Percentiles rank a stretch among this genome's conserved stretches.
Evolutionary conservation across 2,888 invertebrate genomes (phyloP).

Genomic region (Chalcis sispes): DNA sequence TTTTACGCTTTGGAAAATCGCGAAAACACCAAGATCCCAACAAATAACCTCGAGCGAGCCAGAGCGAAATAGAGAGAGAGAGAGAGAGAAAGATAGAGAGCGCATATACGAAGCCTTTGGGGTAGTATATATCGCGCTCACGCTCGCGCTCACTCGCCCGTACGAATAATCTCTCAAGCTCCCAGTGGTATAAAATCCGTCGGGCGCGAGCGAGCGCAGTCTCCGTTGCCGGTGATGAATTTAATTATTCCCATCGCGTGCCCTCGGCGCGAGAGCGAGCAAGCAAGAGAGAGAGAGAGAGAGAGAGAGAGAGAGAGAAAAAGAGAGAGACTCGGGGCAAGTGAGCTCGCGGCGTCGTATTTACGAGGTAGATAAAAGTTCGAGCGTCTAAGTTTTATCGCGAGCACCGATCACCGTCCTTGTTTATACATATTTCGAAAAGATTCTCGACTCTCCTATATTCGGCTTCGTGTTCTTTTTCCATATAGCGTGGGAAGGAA

Average conservation of each 20-base stretch:
- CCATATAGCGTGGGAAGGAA: constrained; percentile 43
- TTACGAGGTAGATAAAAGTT: constrained; percentile 59
- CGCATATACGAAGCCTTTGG: background rate
- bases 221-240: constrained; percentile 56
- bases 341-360: constrained; percentile 35
- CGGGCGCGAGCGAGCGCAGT: constrained; percentile 22
- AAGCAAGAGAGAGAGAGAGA: constrained; percentile 3
- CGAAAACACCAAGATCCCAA: constrained; percentile 48
- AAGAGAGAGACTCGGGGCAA: constrained; percentile 29
- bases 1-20: constrained; percentile 50
- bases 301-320: background rate
- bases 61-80: background rate
- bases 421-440: constrained; percentile 33
- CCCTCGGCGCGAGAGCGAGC: too few relatives aligned
- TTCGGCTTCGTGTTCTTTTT: background rate
- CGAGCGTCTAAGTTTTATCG: constrained; percentile 59
- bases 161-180: constrained; percentile 30
- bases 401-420: constrained; percentile 47
- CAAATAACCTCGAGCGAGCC: constrained; percentile 15
- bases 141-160: background rate
- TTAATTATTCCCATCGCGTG: constrained; percentile 60
- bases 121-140: constrained; percentile 10
- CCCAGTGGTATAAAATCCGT: constrained; percentile 39
- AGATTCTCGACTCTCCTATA: constrained; percentile 27
- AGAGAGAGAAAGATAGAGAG: background rate